phyloP scores from a whole-genome alignment of 2,113 vertebrate species.

The Bubo scandiacus region DNA sequence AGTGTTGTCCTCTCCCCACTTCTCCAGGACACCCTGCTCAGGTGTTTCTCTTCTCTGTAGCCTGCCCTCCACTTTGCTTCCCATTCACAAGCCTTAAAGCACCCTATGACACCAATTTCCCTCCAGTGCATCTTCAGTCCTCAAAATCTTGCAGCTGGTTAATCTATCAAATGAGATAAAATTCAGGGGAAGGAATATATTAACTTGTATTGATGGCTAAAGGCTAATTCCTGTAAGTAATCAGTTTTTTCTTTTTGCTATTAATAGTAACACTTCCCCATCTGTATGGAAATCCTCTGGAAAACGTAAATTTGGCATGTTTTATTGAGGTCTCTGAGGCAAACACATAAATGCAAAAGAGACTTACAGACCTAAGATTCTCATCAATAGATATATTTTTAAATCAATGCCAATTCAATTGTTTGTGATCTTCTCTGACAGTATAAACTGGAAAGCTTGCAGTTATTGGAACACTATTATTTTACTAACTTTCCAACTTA shows the following conservation, averaged over 20 bases:
- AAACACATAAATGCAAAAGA: neutral
- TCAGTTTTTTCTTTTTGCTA: neutral
- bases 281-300: neutral
- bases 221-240: neutral
- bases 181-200: neutral
- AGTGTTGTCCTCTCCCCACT: neutral
- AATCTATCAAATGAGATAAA: neutral
- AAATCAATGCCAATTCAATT: neutral
- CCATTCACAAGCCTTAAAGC: neutral
- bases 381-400: neutral
- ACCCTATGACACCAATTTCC: neutral
- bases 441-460: neutral
- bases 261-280: neutral
- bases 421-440: neutral
- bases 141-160: neutral
- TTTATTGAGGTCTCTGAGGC: neutral
- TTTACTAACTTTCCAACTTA: neutral
- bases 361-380: neutral
- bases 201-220: neutral
- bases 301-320: neutral
- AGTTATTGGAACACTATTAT: neutral
- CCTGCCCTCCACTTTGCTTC: neutral
- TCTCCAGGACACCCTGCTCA: neutral
- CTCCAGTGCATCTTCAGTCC: neutral
- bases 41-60: accelerated